phyloP scores from a whole-genome alignment of 2,888 invertebrate genomes.

The Acanthoscelides obtectus region DNA sequence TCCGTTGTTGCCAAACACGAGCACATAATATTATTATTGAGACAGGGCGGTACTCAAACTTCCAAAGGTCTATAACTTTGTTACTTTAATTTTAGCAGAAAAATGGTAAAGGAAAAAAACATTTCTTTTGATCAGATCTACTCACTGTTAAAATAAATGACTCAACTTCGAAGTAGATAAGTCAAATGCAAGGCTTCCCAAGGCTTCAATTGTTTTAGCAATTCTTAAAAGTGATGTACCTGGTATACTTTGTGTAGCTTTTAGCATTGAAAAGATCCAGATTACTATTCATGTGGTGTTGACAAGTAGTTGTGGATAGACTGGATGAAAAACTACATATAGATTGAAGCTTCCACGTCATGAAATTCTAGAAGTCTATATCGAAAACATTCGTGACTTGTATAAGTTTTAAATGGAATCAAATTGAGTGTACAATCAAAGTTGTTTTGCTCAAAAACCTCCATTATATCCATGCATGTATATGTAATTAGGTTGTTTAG shows the following conservation, averaged over 20 bases:
- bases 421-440: not conserved
- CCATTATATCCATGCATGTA: not conserved
- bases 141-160: too few relatives aligned
- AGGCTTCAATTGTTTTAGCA: too few relatives aligned
- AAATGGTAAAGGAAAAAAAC: too few relatives aligned
- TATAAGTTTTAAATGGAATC: not conserved
- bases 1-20: too few relatives aligned
- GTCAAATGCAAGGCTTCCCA: too few relatives aligned
- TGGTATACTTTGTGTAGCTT: not conserved
- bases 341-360: not conserved
- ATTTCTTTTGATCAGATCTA: too few relatives aligned
- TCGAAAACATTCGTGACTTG: not conserved
- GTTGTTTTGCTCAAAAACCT: not conserved
- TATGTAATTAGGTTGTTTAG: not conserved
- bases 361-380: not conserved
- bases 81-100: too few relatives aligned
- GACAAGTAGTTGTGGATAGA: not conserved
- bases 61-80: too few relatives aligned
- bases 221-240: not conserved
- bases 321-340: too few relatives aligned
- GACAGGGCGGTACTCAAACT: too few relatives aligned
- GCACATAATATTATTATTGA: too few relatives aligned
- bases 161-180: too few relatives aligned
- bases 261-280: not conserved
- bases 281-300: not conserved